phyloP scores from a whole-genome alignment of 2,888 invertebrate genomes.

The Hedya salicella region DNA sequence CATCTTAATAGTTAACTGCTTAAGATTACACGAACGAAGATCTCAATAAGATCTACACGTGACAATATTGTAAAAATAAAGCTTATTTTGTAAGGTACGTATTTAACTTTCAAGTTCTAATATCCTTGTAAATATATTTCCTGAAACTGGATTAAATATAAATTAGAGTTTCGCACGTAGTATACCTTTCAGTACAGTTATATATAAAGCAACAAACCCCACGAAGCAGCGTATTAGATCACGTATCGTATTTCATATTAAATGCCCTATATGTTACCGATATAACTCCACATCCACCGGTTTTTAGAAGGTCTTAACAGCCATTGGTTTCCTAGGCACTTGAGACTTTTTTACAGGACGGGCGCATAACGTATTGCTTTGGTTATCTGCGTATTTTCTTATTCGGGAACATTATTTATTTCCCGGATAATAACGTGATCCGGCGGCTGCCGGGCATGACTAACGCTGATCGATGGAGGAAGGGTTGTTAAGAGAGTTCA shows the following conservation, averaged over 20 bases:
- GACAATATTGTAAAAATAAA: no score
- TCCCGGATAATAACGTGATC: slow-evolving; percentile 15
- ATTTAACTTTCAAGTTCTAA: no score
- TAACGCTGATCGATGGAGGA: slow-evolving; percentile 22
- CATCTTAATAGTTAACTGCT: no score
- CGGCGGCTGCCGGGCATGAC: slow-evolving; percentile 1
- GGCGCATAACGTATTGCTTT: not conserved
- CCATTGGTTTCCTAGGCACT: not conserved
- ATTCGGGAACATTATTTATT: slow-evolving; percentile 19
- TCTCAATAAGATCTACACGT: no score
- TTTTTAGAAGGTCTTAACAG: not conserved
- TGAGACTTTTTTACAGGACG: not conserved
- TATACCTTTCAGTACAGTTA: not conserved
- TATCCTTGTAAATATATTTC: no score
- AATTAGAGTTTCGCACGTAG: no score
- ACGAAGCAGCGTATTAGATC: slow-evolving; percentile 7
- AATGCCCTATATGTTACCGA: slow-evolving; percentile 12
- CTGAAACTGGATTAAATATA: no score
- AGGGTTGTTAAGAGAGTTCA: slow-evolving; percentile 9
- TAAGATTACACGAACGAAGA: no score
- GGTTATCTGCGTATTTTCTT: slow-evolving; percentile 18
- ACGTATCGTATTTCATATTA: slow-evolving; percentile 23
- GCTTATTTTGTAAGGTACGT: no score
- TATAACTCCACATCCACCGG: not conserved
- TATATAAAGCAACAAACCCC: not conserved